phyloP scores from a whole-genome alignment of 2,797 vertebrate genomes.

The Coluber constrictor region DNA sequence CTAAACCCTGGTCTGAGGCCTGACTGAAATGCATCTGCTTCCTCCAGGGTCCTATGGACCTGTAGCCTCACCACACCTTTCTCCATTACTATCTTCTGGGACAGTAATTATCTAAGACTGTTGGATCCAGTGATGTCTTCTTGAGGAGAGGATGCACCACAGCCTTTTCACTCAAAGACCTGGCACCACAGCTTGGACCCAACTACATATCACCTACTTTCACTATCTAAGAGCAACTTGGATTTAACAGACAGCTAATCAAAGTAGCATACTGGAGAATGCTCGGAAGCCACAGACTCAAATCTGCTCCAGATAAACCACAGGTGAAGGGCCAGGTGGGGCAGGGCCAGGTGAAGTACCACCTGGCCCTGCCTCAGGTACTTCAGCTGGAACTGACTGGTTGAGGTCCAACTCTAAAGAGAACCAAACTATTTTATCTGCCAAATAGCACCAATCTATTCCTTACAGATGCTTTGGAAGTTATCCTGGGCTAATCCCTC shows the following conservation, averaged over 20 bases:
- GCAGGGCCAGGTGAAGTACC: too few species aligned
- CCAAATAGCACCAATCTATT: not conserved
- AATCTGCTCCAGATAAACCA: not conserved
- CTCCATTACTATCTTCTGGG: not conserved
- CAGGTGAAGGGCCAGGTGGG: too few species aligned
- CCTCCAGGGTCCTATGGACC: not conserved
- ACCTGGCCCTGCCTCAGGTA: not conserved
- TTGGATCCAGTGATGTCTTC: not conserved
- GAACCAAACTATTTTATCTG: not conserved
- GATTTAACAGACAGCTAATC: not conserved
- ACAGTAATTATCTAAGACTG: not conserved
- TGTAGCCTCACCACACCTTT: not conserved
- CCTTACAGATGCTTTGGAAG: not conserved
- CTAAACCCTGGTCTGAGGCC: not conserved
- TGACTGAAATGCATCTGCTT: not conserved
- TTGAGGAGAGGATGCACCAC: not conserved
- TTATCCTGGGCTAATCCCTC: not conserved
- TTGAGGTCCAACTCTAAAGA: not conserved
- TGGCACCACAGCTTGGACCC: not conserved
- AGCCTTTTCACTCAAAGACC: not conserved
- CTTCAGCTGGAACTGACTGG: not conserved
- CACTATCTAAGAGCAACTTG: not conserved
- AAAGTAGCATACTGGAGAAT: not conserved
- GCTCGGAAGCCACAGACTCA: not conserved
- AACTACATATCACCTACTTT: not conserved